These are phyloP conservation scores for Monomorium pharaonis DNA, from an alignment of 1,140 invertebrate species.

Conservation along the genomic window DNA sequence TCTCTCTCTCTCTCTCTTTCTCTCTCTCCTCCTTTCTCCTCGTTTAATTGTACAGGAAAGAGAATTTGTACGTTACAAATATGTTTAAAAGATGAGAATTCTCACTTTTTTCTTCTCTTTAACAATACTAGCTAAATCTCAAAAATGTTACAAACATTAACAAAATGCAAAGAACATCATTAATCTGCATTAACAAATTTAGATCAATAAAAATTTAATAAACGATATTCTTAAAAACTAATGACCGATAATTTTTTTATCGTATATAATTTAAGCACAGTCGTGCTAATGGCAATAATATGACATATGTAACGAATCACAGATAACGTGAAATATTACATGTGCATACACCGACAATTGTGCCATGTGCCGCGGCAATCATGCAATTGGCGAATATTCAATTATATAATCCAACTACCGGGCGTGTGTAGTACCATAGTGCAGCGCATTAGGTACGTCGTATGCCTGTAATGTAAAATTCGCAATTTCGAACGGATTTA, in stretches of 20 bases:
- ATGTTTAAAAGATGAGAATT: no score
- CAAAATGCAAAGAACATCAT: no score
- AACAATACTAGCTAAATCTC: no score
- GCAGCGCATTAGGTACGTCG: slow-evolving; percentile 51
- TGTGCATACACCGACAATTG: slow-evolving; percentile 72
- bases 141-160: no score
- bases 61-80: no score
- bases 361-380: slow-evolving; percentile 82
- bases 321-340: slow-evolving; percentile 58
- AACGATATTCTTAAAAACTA: neutral
- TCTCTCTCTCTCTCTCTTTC: no score
- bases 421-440: slow-evolving; percentile 42
- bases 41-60: no score
- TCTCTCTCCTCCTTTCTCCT: no score
- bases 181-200: no score
- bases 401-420: slow-evolving; percentile 83
- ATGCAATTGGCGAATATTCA: slow-evolving; percentile 85
- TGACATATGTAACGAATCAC: slow-evolving; percentile 44
- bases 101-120: no score
- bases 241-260: neutral
- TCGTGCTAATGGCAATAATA: no score
- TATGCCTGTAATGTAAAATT: slow-evolving; percentile 67
- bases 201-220: neutral
- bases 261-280: neutral
- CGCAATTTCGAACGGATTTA: slow-evolving; percentile 2